phyloP scores from a whole-genome alignment of 2,113 vertebrate genomes.

The Hepsetus odoe region DNA sequence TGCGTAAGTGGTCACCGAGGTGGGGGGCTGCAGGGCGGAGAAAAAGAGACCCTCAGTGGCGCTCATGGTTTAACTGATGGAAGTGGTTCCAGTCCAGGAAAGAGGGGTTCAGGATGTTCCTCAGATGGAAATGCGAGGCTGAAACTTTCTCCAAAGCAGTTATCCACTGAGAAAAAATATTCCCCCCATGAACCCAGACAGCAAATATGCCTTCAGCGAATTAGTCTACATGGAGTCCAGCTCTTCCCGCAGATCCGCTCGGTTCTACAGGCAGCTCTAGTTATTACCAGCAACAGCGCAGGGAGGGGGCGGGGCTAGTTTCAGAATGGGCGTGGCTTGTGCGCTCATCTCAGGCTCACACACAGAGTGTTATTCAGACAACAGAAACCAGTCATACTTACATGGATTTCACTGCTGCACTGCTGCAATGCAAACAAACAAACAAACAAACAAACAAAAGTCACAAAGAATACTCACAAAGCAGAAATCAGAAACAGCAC shows the following conservation, averaged over 20 bases:
- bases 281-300: neutral
- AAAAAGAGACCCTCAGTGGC: conserved; percentile 71
- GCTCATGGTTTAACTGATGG: conserved; percentile 39
- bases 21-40: conserved; percentile 74
- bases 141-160: neutral
- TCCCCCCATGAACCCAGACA: too few species aligned
- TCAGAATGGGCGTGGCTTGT: neutral
- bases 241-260: conserved; percentile 28
- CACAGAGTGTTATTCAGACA: neutral
- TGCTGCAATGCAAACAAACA: too few species aligned
- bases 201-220: neutral
- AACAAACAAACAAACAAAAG: too few species aligned
- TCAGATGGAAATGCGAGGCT: neutral
- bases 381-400: neutral
- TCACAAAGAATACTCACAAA: too few species aligned
- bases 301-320: neutral
- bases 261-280: neutral
- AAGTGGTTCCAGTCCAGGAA: neutral
- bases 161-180: neutral
- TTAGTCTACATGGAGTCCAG: neutral
- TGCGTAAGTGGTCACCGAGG: conserved; percentile 70
- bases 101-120: neutral
- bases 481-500: neutral
- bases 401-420: neutral
- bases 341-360: neutral